Evolutionary conservation across 2,113 vertebrate genomes (phyloP), one percentile per base, ranked within the genome.

Genomic region (Protomyctophum bolini): DNA sequence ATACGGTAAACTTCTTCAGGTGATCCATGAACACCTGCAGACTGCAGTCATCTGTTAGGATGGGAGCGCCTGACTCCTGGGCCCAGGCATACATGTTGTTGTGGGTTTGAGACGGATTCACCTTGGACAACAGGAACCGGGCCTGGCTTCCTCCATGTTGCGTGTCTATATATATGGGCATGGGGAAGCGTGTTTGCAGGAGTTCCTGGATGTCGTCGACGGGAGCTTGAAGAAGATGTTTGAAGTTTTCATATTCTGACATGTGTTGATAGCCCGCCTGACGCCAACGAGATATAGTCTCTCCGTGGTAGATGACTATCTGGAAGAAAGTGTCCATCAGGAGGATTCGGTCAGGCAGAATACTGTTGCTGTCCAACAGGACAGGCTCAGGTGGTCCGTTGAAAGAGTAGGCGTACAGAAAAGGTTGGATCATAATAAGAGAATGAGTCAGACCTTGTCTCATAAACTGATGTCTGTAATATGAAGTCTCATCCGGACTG

Each of bases 311-410:
- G 89, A 99, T 99, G 82, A 99, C 92, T 72, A 99, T 98, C 88
- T 99, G 97, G 91, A 99, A 99, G 92, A 99, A 99, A 0, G 97
- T 98, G 90, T 99, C 97, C 97, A 99, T 99, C 50, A 99, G 93
- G 51, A 99, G 95, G 89, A 99, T 99, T 3, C 97, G 92, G 85
- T 99, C 97, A 28, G 96, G 95, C 70, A 99, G 93, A 86, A 99
- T 99, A 87, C 97, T 98, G 93, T 96, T 98, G 89, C 97, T 98
- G 81, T 99, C 97, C 73, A 99, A 90, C 78, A 99, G 93, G 71
- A 99, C 97, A 0, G 97, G 97, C 97, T 99, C 97, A 50, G 97
- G 97, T 0, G 97, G 97, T 0, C 97, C 97, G 52, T 88, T 98
- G 83, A 99, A 99, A 56, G 96, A 97, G 87, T 99, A 99, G 0